Base-by-base conservation (phyloP, 2,888 invertebrate genomes). In the Drosophila yooni region DNA sequence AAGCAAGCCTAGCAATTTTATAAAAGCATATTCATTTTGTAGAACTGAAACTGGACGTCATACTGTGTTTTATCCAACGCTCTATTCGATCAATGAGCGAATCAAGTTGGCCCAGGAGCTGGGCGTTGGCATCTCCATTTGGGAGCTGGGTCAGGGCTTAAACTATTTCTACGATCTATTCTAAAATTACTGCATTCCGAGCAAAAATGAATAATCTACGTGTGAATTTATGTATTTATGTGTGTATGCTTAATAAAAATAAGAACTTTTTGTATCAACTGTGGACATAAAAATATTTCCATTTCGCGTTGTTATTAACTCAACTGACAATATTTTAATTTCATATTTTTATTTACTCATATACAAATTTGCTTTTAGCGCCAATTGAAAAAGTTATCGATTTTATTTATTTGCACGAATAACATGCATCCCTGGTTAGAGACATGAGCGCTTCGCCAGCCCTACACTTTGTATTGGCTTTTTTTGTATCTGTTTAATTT, bases 81-180 rank as follows among this genome's bases (percentile, higher is more conserved):
- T 98, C n/a, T 95, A 95, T 89, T 98, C 98, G 0, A 95, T 99
- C 78, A 94, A 97, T 75, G 94, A 95, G 91, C 94, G 99, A 79
- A 94, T 99, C 21, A 95, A 97, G 69, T 93, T 98, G 56, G 97
- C 98, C 0, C 94, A 94, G 67, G 95, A 97, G 91, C 94, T 97
- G 60, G 96, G 97, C 11, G 96, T 96, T 3, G 98, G 98, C 0
- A 94, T 99, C 52, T 96, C 98, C 0, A 96, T 99, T 86, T 99
- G 99, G 99, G 99, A 99, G 92, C 93, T 98, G n/a, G 99, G 99
- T 0, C 99, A 99, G 93, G 99, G 99, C 29, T 94, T 99, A 25
- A 96, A 98, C 93, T 99, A 97, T 92, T 99, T 99, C 93, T 99
- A 98, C 93, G 98, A 99, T 94, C 94, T 97, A 73, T 94, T 97